Conservation (phyloP, 2,797 vertebrate species). For the Mionectes olivaceus region DNA sequence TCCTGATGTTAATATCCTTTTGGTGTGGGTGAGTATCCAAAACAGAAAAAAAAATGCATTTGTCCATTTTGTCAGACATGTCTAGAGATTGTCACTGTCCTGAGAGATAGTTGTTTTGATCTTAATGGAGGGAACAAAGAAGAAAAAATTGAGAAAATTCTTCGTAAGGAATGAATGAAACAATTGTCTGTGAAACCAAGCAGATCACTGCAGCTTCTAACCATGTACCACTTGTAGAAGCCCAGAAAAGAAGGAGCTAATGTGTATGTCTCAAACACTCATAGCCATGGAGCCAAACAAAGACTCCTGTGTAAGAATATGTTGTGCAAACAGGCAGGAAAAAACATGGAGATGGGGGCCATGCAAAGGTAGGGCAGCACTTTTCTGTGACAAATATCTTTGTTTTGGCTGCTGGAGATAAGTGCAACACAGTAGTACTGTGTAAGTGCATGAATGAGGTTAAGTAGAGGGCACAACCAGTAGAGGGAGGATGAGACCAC, state of each 20-base stretch:
- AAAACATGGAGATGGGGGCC: neutral
- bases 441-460: neutral
- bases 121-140: neutral
- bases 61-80: neutral
- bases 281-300: neutral
- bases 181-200: neutral
- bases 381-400: neutral
- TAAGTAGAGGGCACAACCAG: neutral
- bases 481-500: neutral
- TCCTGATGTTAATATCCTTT: accelerated
- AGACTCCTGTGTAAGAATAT: neutral
- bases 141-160: neutral
- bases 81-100: neutral
- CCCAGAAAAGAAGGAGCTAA: neutral
- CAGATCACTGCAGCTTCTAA: neutral
- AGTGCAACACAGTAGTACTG: accelerated
- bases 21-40: neutral
- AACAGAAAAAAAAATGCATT: neutral
- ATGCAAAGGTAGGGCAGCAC: neutral
- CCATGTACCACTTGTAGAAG: neutral
- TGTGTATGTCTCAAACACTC: neutral
- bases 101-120: neutral
- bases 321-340: neutral
- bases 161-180: neutral
- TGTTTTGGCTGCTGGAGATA: neutral